Conservation (phyloP, 2,797 vertebrate genomes). For the Syncerus caffer region DNA sequence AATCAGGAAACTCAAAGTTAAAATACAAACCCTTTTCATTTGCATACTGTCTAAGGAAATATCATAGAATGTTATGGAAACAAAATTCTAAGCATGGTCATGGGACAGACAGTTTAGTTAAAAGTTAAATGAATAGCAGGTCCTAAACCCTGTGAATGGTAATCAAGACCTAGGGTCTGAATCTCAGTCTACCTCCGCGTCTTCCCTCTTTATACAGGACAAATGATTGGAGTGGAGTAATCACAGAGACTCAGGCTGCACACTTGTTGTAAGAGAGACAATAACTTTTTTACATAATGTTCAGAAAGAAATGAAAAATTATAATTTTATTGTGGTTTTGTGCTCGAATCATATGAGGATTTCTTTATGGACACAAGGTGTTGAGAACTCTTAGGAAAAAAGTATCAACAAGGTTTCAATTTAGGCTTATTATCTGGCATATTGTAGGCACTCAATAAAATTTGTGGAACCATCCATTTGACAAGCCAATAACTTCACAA, state of each 20-base stretch:
- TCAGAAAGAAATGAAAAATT: not conserved
- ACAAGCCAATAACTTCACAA: not conserved
- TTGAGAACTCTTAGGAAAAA: not conserved
- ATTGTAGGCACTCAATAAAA: not conserved
- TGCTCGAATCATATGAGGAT: not conserved
- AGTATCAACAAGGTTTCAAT: not conserved
- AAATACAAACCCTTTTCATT: slow-evolving; percentile 24
- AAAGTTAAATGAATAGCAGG: not conserved
- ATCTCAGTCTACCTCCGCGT: too few relatives aligned
- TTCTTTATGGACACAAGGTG: not conserved
- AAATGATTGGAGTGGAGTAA: not conserved
- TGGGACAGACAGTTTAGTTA: not conserved
- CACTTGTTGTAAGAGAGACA: not conserved
- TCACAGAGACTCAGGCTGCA: not conserved
- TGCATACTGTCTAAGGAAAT: slow-evolving; percentile 4
- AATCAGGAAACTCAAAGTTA: slow-evolving; percentile 47
- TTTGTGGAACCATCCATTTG: not conserved
- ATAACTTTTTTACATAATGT: not conserved
- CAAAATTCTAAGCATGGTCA: not conserved
- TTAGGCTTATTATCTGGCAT: not conserved
- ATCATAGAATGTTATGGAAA: not conserved
- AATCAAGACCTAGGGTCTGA: not conserved
- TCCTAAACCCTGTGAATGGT: not conserved
- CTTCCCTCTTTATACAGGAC: not conserved
- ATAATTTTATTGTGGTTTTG: not conserved